phyloP scores from a whole-genome alignment of 2,113 vertebrate species.

The Halcyon malimbica region DNA sequence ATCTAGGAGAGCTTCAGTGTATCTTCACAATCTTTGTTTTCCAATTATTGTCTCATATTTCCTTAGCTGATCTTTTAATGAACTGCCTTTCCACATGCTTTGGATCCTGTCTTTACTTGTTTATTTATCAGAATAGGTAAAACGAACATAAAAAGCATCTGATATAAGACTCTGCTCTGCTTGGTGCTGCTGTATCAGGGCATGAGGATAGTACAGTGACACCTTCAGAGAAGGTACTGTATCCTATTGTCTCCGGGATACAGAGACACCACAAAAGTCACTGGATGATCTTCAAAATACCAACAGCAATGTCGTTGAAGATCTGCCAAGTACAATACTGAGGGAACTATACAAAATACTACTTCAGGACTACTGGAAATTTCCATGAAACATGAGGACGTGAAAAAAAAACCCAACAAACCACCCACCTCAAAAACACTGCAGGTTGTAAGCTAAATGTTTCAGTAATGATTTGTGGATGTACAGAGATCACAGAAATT shows the following conservation, averaged over 20 bases:
- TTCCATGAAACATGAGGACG: neutral
- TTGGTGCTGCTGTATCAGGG: neutral
- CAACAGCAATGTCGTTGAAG: constrained; percentile 1
- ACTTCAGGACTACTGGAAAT: neutral
- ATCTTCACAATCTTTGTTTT: neutral
- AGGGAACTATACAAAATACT: neutral
- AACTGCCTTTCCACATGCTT: neutral
- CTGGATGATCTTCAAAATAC: neutral
- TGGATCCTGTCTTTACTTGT: neutral
- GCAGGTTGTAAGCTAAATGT: neutral
- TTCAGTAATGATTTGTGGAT: neutral
- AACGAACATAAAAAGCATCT: neutral
- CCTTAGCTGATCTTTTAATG: neutral
- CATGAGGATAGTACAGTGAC: neutral
- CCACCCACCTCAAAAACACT: neutral
- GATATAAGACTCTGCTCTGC: neutral
- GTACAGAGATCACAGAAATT: neutral
- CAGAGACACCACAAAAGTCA: neutral
- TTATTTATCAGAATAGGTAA: neutral
- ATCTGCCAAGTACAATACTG: neutral
- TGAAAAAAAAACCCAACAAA: neutral
- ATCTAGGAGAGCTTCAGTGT: neutral
- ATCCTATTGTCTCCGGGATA: neutral
- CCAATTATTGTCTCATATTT: neutral
- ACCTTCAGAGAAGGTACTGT: neutral